Conservation (phyloP, 2,113 vertebrate genomes). For the Talpa occidentalis region DNA sequence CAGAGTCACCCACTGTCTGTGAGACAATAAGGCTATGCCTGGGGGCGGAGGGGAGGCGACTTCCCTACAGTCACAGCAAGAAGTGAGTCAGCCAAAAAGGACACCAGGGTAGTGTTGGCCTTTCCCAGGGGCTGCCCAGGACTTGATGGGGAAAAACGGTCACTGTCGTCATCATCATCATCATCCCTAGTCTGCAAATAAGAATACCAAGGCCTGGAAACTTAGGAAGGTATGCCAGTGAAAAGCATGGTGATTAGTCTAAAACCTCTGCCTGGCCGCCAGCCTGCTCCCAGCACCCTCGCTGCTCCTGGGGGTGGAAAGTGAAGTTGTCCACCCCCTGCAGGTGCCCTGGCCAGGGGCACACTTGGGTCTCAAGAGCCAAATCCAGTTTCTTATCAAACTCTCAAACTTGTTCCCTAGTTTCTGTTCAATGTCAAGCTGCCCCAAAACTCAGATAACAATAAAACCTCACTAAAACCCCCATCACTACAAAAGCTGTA, state of each 20-base stretch:
- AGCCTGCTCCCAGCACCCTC: background rate
- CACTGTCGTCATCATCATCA: background rate
- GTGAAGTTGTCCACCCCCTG: background rate
- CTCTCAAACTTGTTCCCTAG: background rate
- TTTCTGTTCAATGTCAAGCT: background rate
- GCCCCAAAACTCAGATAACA: background rate
- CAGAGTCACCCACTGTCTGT: background rate
- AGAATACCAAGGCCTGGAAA: background rate
- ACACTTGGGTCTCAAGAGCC: too few relatives aligned
- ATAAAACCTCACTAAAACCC: background rate
- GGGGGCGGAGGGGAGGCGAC: background rate
- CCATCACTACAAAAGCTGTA: background rate
- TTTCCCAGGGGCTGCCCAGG: background rate
- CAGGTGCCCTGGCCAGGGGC: background rate
- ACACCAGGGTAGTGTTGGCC: background rate
- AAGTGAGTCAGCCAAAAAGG: background rate
- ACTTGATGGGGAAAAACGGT: background rate
- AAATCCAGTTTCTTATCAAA: too few relatives aligned
- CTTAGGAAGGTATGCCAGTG: background rate
- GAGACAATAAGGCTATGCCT: background rate
- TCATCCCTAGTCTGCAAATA: too few relatives aligned
- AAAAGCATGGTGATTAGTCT: fast-evolving
- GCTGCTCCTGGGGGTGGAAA: fast-evolving
- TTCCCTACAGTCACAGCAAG: background rate
- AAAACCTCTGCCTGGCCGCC: background rate